Percentiles rank a stretch among this genome's conserved stretches.
Evolutionary conservation across 2,888 invertebrate genomes (phyloP).

Genomic region (Hololepta plana): DNA sequence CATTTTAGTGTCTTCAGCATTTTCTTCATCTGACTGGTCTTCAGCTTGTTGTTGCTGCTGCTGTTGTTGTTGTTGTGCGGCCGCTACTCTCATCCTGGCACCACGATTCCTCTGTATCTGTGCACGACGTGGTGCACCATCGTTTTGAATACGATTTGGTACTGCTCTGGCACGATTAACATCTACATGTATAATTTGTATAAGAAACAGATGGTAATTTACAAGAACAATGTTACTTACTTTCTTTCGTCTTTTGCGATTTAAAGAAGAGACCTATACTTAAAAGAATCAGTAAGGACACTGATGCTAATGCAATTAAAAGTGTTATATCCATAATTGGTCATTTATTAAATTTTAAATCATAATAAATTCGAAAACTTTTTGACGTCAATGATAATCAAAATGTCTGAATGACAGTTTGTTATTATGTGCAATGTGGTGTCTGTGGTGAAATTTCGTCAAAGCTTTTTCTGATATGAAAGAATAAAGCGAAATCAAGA

Average conservation of each 20-base stretch:
- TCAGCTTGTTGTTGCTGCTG: conserved; percentile 8
- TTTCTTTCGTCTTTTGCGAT: conserved; percentile 11
- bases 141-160: conserved; percentile 28
- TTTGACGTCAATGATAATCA: too few relatives aligned
- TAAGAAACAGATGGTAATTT: too few relatives aligned
- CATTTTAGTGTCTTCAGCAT: conserved; percentile 27
- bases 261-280: conserved; percentile 24
- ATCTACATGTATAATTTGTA: conserved; percentile 9
- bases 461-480: too few relatives aligned
- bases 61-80: conserved; percentile 13
- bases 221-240: conserved; percentile 7
- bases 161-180: conserved; percentile 15
- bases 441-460: too few relatives aligned
- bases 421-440: too few relatives aligned
- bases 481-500: too few relatives aligned
- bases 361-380: too few relatives aligned
- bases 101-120: conserved; percentile 58
- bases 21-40: conserved; percentile 25
- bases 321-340: conserved; percentile 28
- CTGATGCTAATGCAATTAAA: conserved; percentile 26
- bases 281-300: conserved; percentile 23
- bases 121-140: conserved; percentile 42
- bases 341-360: too few relatives aligned
- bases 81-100: conserved; percentile 38
- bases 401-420: too few relatives aligned